phyloP scores from a whole-genome alignment of 2,888 invertebrate species.

The Oligia strigilis region DNA sequence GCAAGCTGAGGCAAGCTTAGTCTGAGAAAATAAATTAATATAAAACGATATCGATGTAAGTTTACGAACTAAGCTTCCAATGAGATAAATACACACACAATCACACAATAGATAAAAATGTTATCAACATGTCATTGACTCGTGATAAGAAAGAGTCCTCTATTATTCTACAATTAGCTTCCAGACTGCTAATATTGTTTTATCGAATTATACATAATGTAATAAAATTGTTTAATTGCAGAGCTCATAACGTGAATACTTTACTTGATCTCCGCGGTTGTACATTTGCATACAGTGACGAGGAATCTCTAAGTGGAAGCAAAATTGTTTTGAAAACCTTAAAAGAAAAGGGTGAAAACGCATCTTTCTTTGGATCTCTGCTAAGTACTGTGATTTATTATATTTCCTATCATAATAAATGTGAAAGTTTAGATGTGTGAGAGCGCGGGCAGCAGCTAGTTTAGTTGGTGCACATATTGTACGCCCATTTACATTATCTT shows the following conservation, averaged over 20 bases:
- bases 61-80: constrained; percentile 56
- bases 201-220: constrained; percentile 59
- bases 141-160: constrained; percentile 81
- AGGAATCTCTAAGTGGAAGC: constrained; percentile 90
- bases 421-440: background rate
- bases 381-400: constrained; percentile 81
- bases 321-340: constrained; percentile 89
- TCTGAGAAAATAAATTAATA: too few relatives aligned
- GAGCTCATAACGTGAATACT: constrained; percentile 90
- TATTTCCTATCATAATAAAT: background rate
- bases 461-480: background rate
- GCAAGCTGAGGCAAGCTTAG: background rate
- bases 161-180: constrained; percentile 82
- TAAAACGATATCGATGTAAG: constrained; percentile 26
- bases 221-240: constrained; percentile 72
- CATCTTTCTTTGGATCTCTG: constrained; percentile 91
- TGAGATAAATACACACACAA: constrained; percentile 73
- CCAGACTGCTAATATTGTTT: constrained; percentile 73
- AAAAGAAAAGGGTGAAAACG: constrained; percentile 90
- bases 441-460: background rate
- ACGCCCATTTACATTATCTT: background rate
- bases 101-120: constrained; percentile 82
- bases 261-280: constrained; percentile 90
- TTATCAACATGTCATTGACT: constrained; percentile 87
- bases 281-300: constrained; percentile 89